Percentiles rank a stretch among this genome's conserved stretches.
Evolutionary conservation across 2,797 vertebrate genomes (phyloP).

Genomic region (Pangasius mekongensis): DNA sequence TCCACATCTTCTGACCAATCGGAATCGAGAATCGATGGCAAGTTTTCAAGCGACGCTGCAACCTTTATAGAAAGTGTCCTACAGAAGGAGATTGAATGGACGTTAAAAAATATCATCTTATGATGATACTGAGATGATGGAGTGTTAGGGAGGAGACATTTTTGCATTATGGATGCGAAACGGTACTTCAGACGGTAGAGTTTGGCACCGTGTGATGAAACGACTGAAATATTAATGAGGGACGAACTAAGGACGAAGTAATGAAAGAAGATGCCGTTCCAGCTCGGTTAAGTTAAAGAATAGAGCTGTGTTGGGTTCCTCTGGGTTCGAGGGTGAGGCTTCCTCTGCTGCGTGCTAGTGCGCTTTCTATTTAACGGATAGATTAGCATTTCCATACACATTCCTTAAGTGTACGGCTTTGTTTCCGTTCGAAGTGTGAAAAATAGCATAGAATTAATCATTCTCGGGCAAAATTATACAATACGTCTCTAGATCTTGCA

Average conservation of each 20-base stretch:
- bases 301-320: background rate
- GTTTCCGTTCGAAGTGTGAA: background rate
- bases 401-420: background rate
- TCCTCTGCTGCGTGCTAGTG: background rate
- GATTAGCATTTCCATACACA: background rate
- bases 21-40: background rate
- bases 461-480: no score
- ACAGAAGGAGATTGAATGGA: background rate
- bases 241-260: background rate
- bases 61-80: background rate
- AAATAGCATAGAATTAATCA: background rate
- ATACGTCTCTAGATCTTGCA: background rate
- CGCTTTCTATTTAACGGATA: background rate
- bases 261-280: background rate
- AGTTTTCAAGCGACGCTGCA: background rate
- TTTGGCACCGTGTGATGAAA: background rate
- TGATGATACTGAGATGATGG: background rate
- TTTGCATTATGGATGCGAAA: background rate
- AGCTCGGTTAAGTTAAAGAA: background rate
- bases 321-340: background rate
- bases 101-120: background rate
- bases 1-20: no score
- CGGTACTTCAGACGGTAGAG: background rate
- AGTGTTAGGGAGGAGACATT: background rate
- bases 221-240: background rate